Evolutionary conservation across 2,888 invertebrate genomes (phyloP), one percentile per base, ranked within the genome.

Genomic region (Geophilus truncorum): DNA sequence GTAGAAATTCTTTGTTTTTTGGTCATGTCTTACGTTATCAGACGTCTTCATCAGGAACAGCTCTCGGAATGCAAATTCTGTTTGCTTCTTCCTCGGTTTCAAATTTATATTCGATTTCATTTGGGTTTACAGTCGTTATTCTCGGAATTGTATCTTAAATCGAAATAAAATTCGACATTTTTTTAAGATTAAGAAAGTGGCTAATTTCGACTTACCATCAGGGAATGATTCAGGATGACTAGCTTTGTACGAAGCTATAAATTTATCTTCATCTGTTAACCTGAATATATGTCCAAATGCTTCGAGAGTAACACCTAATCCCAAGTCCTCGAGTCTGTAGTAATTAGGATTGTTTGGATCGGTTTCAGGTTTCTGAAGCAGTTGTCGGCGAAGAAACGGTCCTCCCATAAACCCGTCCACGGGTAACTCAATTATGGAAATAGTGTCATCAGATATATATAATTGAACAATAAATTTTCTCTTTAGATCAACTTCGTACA

Each of bases 391-490:
- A 77, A 95, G 88, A 87, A 94, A 96, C 85, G 90, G 91, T 0
- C 95, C 95, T 79, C 92, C 93, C 18, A 89, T 86, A 82, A 93
- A 91, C 70, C 95, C 95, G 0, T 90, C 88, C 18, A 91, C 90
- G 1, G 90, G 90, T 3, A 92, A 89, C 86, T 96, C 96, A 81
- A 90, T 90, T 81, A 96, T 92, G 83, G 90, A 90, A 84, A 94
- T 90, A 82, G 91, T 91, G 80, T 94, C 93, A 84, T 94, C 93
- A 5, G 92, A 91, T 62, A 95, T 89, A 81, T 91, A 91, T 87
- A 94, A 95, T 2, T 91, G 90, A 45, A 96, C 86, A 45, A 94
- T 89, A 86, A 96, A 96, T 83, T 91, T 89, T 34, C 96, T 90
- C 1, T 91, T 91, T 34, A 89, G 87, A 86, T 95, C 94, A 85